These are phyloP conservation scores for Luehdorfia chinensis DNA, from an alignment of 1,140 invertebrate genomes.

Conservation along the genomic window DNA sequence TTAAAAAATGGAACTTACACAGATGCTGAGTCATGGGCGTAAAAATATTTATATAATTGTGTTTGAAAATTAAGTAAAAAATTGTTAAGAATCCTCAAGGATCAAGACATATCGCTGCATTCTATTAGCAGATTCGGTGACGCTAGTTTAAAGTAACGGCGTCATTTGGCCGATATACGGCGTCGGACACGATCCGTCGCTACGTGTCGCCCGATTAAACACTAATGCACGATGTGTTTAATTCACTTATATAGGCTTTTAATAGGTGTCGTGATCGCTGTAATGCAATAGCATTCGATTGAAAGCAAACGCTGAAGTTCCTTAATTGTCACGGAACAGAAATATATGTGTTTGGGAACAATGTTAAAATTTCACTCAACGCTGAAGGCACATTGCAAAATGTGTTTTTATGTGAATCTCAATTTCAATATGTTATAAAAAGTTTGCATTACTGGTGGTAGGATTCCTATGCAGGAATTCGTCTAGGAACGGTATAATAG, in stretches of 20 bases:
- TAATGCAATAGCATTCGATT: slow-evolving; percentile 10
- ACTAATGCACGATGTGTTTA: slow-evolving; percentile 47
- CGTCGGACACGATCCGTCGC: slow-evolving; percentile 33
- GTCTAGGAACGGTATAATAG: no score
- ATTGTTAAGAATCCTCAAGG: slow-evolving; percentile 22
- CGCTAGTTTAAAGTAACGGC: slow-evolving; percentile 44
- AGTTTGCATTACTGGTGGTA: no score
- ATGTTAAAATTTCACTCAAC: no score
- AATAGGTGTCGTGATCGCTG: slow-evolving; percentile 32
- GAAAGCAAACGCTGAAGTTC: not conserved
- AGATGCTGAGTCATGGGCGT: no score
- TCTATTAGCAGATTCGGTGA: slow-evolving; percentile 37
- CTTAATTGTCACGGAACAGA: not conserved
- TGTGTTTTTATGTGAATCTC: no score
- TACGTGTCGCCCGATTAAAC: slow-evolving; percentile 44
- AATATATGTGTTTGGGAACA: no score
- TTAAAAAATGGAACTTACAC: no score
- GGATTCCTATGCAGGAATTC: no score
- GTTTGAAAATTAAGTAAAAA: no score
- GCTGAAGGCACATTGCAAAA: no score
- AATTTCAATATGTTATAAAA: no score
- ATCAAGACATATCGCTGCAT: slow-evolving; percentile 26
- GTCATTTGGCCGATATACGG: slow-evolving; percentile 51
- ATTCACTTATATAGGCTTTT: slow-evolving; percentile 42
- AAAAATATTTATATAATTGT: no score